Evolutionary conservation across 2,888 invertebrate species (phyloP).

Genomic region (Melinaea marsaeus): DNA sequence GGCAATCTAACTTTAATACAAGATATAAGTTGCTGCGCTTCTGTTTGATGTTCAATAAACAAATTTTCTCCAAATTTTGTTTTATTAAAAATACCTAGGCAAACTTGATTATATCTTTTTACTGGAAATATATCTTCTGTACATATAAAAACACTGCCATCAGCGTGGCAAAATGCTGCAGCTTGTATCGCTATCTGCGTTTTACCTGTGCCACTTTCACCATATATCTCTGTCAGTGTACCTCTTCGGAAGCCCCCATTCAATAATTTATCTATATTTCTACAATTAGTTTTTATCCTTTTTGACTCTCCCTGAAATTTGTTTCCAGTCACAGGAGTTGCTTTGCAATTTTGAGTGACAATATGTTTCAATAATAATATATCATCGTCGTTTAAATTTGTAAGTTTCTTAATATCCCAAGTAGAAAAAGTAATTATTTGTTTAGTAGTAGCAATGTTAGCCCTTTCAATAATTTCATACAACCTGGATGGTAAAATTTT

Average conservation of each 20-base stretch:
- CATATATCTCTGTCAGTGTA: conserved; percentile 87
- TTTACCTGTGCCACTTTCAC: conserved; percentile 89
- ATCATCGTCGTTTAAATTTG: conserved; percentile 55
- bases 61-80: conserved; percentile 54
- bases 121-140: conserved; percentile 84
- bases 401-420: conserved; percentile 60
- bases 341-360: conserved; percentile 44
- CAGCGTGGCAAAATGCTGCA: conserved; percentile 80
- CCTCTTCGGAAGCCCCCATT: conserved; percentile 82
- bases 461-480: conserved; percentile 52
- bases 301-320: conserved; percentile 35
- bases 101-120: conserved; percentile 64
- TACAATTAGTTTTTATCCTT: conserved; percentile 76
- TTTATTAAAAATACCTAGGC: conserved; percentile 37
- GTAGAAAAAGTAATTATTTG: conserved; percentile 54
- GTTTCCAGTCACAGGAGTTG: conserved; percentile 42
- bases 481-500: conserved; percentile 48
- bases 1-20: conserved; percentile 62
- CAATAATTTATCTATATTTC: conserved; percentile 76
- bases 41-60: conserved; percentile 67
- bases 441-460: conserved; percentile 52
- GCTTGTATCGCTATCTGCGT: conserved; percentile 88
- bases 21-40: conserved; percentile 56
- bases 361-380: conserved; percentile 51
- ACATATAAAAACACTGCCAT: conserved; percentile 82